These are phyloP conservation scores for Etheostoma perlongum DNA, from an alignment of 2,797 vertebrate species.

Conservation along the genomic window DNA sequence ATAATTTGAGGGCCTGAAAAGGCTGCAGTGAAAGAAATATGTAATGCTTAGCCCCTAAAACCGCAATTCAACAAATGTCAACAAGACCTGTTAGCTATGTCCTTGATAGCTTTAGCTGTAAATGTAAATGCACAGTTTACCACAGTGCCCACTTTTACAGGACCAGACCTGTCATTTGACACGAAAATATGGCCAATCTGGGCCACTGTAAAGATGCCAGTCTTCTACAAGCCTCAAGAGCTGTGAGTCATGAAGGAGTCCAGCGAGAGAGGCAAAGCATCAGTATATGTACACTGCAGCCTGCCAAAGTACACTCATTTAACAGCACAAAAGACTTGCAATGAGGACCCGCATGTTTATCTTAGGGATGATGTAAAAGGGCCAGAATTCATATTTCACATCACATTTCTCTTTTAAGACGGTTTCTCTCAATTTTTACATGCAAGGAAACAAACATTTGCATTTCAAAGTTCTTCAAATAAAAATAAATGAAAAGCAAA, in stretches of 20 bases:
- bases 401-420: constrained; percentile 80
- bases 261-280: constrained; percentile 81
- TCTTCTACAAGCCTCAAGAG: constrained; percentile 82
- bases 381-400: constrained; percentile 84
- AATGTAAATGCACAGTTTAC: constrained; percentile 80
- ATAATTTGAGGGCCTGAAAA: constrained; percentile 33
- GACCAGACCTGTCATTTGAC: constrained; percentile 80
- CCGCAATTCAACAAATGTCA: constrained; percentile 82
- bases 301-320: constrained; percentile 86
- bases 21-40: constrained; percentile 32
- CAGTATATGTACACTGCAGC: constrained; percentile 77
- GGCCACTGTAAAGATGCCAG: constrained; percentile 84
- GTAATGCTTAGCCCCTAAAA: constrained; percentile 64
- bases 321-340: constrained; percentile 79
- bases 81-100: constrained; percentile 76
- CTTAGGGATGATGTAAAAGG: constrained; percentile 85
- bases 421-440: constrained; percentile 73
- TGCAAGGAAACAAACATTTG: constrained; percentile 85
- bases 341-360: constrained; percentile 80
- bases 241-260: constrained; percentile 83
- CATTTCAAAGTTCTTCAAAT: constrained; percentile 86
- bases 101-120: constrained; percentile 81
- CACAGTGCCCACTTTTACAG: constrained; percentile 72
- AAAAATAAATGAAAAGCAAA: constrained; percentile 85
- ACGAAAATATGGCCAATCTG: constrained; percentile 81